These are phyloP conservation scores for Andricus quercusramuli DNA, from an alignment of 2,888 invertebrate genomes.

Conservation along the genomic window DNA sequence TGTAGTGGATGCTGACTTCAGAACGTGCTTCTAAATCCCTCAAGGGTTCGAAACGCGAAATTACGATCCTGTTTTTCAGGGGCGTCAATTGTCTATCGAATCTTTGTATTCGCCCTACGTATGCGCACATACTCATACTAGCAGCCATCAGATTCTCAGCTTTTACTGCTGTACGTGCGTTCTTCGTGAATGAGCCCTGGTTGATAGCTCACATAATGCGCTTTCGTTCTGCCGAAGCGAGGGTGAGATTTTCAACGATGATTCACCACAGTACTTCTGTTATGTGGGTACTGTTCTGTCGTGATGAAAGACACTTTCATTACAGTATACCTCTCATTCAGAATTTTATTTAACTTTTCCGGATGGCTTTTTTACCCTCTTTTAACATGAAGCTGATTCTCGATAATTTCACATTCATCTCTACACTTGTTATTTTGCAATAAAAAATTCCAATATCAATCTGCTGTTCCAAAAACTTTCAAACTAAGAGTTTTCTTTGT, in stretches of 20 bases:
- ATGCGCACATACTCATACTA: not conserved
- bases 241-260: constrained; percentile 31
- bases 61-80: constrained; percentile 34
- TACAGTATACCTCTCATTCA: not conserved
- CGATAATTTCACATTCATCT: no score
- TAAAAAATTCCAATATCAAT: not conserved
- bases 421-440: not conserved
- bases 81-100: constrained; percentile 35
- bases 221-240: not conserved
- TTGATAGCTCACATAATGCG: constrained; percentile 36
- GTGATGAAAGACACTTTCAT: constrained; percentile 15
- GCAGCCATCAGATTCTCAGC: constrained; percentile 10
- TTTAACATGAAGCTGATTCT: not conserved
- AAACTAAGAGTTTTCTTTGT: not conserved
- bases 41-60: constrained; percentile 17
- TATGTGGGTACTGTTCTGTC: constrained; percentile 8
- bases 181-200: constrained; percentile 20
- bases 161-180: constrained; percentile 29
- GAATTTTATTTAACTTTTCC: not conserved
- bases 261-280: constrained; percentile 18
- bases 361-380: not conserved
- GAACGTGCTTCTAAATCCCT: constrained; percentile 16
- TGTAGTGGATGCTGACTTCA: constrained; percentile 25
- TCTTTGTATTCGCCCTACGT: constrained; percentile 20
- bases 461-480: not conserved